Conservation (phyloP, 1,140 invertebrate species). For the Phocides pigmalion region DNA sequence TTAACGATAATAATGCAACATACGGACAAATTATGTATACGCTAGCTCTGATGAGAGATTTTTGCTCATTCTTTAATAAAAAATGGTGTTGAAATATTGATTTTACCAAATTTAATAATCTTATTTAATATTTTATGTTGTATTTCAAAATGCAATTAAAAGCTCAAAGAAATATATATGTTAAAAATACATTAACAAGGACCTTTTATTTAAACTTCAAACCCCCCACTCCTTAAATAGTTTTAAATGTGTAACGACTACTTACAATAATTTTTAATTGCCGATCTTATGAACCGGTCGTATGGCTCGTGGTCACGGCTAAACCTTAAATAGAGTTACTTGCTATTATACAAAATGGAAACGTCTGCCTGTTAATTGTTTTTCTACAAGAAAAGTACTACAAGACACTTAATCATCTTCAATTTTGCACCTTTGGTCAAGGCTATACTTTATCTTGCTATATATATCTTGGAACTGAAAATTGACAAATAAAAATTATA, state of each 20-base stretch:
- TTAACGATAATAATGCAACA: slow-evolving; percentile 73
- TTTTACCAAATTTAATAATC: slow-evolving; percentile 85
- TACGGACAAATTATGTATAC: slow-evolving; percentile 83
- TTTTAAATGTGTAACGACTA: not conserved
- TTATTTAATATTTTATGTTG: slow-evolving; percentile 86
- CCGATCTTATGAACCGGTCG: too few relatives aligned
- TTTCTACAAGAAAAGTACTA: too few relatives aligned
- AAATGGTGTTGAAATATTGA: slow-evolving; percentile 83
- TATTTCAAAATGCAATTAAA: slow-evolving; percentile 85
- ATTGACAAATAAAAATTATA: too few relatives aligned
- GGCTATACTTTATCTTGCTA: too few relatives aligned
- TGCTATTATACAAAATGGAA: too few relatives aligned
- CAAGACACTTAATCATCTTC: too few relatives aligned
- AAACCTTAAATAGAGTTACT: too few relatives aligned
- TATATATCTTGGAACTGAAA: too few relatives aligned
- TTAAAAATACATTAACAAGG: slow-evolving; percentile 80
- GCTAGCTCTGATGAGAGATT: slow-evolving; percentile 82
- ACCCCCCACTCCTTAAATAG: not conserved
- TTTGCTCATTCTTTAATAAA: slow-evolving; percentile 84
- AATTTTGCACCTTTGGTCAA: too few relatives aligned
- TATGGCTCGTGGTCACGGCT: too few relatives aligned
- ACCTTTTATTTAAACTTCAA: slow-evolving; percentile 60
- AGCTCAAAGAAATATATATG: slow-evolving; percentile 86
- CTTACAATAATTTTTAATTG: too few relatives aligned
- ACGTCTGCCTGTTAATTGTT: too few relatives aligned